Conservation (phyloP, 2,113 vertebrate species). For the Trochalopteron elliotii region DNA sequence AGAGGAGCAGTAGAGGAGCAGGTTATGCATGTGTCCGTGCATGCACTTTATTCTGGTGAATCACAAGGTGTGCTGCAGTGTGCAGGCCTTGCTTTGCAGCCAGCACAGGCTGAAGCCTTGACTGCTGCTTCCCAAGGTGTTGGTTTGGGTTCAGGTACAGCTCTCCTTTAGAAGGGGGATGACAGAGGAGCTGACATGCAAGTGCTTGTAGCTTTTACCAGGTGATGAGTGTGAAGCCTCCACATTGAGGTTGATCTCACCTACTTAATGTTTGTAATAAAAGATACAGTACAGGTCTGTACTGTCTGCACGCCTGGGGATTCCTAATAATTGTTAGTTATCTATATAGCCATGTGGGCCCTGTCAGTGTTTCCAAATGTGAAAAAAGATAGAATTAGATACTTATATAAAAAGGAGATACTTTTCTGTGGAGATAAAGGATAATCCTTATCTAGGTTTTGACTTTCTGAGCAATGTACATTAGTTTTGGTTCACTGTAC, state of each 20-base stretch:
- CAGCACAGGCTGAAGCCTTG: not conserved
- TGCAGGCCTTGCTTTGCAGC: not conserved
- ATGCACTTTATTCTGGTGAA: not conserved
- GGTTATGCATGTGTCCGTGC: not conserved
- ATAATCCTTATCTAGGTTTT: not conserved
- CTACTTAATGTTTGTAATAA: not conserved
- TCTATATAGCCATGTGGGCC: not conserved
- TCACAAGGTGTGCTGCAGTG: not conserved
- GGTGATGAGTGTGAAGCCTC: not conserved
- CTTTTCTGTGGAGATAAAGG: not conserved
- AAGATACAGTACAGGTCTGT: not conserved
- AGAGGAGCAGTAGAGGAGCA: not conserved
- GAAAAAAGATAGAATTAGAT: not conserved
- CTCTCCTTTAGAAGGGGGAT: not conserved
- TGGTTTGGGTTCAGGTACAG: not conserved
- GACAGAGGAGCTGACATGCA: not conserved
- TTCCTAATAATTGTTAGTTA: not conserved
- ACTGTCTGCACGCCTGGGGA: not conserved
- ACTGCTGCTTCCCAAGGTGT: not conserved
- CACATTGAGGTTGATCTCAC: not conserved
- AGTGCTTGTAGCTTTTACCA: not conserved
- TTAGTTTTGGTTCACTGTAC: not conserved
- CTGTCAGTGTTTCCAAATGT: not conserved
- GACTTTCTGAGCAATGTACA: not conserved
- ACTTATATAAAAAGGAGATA: not conserved